These are phyloP conservation scores for Cnemophilus loriae DNA, from an alignment of 2,113 vertebrate genomes.

Conservation along the genomic window DNA sequence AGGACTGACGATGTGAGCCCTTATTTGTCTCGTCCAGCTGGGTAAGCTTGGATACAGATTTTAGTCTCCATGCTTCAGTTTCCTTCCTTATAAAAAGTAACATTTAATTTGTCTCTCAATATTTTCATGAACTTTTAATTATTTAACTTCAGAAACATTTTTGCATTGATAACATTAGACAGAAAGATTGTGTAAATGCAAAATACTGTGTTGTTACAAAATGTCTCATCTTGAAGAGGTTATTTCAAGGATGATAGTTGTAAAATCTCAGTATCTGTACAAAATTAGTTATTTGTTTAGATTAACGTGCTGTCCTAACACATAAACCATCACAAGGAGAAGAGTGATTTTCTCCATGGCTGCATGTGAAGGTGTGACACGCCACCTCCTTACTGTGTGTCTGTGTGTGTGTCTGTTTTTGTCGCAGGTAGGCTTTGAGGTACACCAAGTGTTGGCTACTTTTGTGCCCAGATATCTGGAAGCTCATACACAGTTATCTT, in stretches of 20 bases:
- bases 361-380: background rate
- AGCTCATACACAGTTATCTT: background rate
- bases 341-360: background rate
- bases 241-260: background rate
- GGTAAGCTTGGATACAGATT: background rate
- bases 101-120: background rate
- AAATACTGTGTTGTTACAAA: background rate
- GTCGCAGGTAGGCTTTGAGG: background rate
- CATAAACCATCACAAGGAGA: background rate
- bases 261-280: background rate
- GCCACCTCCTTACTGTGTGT: background rate
- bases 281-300: background rate
- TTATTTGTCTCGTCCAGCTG: background rate
- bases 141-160: background rate
- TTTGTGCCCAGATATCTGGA: background rate
- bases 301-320: background rate
- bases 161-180: background rate
- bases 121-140: background rate
- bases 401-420: background rate
- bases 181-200: background rate
- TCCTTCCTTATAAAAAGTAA: background rate
- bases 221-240: background rate
- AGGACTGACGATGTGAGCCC: accelerated
- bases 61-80: background rate
- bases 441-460: background rate